Conservation (phyloP, 1,140 invertebrate species). For the Aphelinus atriplicis region DNA sequence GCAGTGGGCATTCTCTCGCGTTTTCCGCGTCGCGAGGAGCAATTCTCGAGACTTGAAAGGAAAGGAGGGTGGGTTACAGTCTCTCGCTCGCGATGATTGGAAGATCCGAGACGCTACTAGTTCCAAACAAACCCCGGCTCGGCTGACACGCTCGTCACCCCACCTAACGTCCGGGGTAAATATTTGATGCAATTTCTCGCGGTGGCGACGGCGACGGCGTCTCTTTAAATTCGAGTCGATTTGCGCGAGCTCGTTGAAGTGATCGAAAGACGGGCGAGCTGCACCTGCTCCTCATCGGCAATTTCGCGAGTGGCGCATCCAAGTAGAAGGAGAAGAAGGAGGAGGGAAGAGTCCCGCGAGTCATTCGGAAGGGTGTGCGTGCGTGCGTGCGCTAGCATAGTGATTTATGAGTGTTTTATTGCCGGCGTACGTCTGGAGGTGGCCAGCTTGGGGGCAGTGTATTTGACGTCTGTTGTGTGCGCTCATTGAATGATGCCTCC, state of each 20-base stretch:
- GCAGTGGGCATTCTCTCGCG: too few relatives aligned
- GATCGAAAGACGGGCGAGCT: conserved; percentile 39
- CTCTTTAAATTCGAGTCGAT: too few relatives aligned
- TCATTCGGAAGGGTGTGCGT: not conserved
- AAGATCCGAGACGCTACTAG: too few relatives aligned
- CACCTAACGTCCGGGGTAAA: conserved; percentile 35
- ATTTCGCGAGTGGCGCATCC: too few relatives aligned
- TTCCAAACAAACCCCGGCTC: too few relatives aligned
- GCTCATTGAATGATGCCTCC: not conserved
- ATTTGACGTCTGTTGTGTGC: not conserved
- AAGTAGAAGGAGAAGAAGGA: not conserved
- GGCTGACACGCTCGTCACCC: too few relatives aligned
- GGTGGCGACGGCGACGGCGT: too few relatives aligned
- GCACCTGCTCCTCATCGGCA: conserved; percentile 34
- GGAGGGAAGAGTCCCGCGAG: not conserved
- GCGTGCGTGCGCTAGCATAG: not conserved
- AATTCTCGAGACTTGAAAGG: not conserved
- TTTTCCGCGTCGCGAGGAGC: not conserved
- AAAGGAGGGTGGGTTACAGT: too few relatives aligned
- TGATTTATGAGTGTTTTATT: conserved; percentile 26
- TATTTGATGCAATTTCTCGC: conserved; percentile 48
- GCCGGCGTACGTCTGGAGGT: not conserved
- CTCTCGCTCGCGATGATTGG: too few relatives aligned
- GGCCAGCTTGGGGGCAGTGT: not conserved
- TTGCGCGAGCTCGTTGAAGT: conserved; percentile 31